Evolutionary conservation across 2,888 invertebrate species (phyloP).

Genomic region (Apodemia mormo): DNA sequence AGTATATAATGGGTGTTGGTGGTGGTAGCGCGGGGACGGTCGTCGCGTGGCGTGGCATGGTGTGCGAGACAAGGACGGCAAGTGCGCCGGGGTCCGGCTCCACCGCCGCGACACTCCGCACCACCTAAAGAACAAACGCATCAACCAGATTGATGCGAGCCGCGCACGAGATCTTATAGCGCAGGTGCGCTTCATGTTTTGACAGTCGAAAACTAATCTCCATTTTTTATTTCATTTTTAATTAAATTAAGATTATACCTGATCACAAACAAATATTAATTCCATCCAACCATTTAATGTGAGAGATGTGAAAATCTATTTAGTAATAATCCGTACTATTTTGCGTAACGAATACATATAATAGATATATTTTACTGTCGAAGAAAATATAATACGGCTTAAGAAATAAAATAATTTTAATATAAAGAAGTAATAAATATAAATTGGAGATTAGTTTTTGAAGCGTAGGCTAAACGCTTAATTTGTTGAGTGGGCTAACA

Average conservation of each 20-base stretch:
- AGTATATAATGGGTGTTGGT: slow-evolving; percentile 31
- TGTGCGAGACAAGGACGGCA: slow-evolving; percentile 57
- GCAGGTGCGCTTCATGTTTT: slow-evolving; percentile 56
- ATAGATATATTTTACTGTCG: too few relatives aligned
- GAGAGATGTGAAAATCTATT: too few relatives aligned
- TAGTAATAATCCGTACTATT: too few relatives aligned
- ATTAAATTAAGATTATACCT: too few relatives aligned
- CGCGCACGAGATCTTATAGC: slow-evolving; percentile 72
- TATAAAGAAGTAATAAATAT: neutral
- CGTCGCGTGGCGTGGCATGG: slow-evolving; percentile 81
- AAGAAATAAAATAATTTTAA: too few relatives aligned
- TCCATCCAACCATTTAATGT: too few relatives aligned
- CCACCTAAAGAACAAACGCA: slow-evolving; percentile 98
- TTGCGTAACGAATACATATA: too few relatives aligned
- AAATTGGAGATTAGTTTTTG: slow-evolving; percentile 14
- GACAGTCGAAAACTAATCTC: slow-evolving; percentile 17
- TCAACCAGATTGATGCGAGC: slow-evolving; percentile 79
- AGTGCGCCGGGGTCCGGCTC: slow-evolving; percentile 82
- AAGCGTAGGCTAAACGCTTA: neutral
- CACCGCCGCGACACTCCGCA: slow-evolving; percentile 98
- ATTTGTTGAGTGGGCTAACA: neutral
- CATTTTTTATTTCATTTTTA: neutral
- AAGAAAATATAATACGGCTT: too few relatives aligned
- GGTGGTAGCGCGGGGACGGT: slow-evolving; percentile 52
- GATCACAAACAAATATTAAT: too few relatives aligned